Conservation (phyloP, 2,797 vertebrate genomes). For the Pitangus sulphuratus region DNA sequence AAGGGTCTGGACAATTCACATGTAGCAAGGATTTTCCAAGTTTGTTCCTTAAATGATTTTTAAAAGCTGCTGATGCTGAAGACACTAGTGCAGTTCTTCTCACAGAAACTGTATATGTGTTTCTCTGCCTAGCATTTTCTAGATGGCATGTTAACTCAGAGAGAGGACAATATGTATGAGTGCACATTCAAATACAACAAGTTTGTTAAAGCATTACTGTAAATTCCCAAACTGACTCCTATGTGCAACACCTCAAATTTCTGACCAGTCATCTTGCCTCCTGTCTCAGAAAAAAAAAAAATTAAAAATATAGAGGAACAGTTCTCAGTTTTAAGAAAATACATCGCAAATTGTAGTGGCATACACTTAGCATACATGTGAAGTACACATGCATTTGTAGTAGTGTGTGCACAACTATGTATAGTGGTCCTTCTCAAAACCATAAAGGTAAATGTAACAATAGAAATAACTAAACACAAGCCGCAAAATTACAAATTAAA, state of each 20-base stretch:
- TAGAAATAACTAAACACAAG: background rate
- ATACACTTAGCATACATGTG: fast-evolving
- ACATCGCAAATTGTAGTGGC: background rate
- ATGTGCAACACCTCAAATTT: background rate
- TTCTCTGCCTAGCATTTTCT: background rate
- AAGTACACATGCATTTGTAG: background rate
- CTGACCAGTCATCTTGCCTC: background rate
- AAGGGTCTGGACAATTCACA: background rate
- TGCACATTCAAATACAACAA: background rate
- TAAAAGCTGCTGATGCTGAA: background rate
- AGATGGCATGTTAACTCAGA: background rate
- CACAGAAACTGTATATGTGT: background rate
- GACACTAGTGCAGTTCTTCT: background rate
- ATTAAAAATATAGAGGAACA: background rate
- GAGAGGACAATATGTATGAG: background rate
- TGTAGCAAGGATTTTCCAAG: background rate
- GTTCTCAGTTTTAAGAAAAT: background rate
- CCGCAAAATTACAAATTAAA: background rate
- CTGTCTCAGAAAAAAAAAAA: background rate
- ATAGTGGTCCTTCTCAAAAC: background rate
- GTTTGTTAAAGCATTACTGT: background rate
- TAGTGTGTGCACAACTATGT: background rate
- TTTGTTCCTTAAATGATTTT: background rate
- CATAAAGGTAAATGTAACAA: background rate
- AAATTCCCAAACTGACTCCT: background rate